A percentile compares a stretch with the other conserved stretches of the same genome.
Evolutionary conservation across 1,140 invertebrate genomes (phyloP).

Genomic region (Bilobella aurantiaca): DNA sequence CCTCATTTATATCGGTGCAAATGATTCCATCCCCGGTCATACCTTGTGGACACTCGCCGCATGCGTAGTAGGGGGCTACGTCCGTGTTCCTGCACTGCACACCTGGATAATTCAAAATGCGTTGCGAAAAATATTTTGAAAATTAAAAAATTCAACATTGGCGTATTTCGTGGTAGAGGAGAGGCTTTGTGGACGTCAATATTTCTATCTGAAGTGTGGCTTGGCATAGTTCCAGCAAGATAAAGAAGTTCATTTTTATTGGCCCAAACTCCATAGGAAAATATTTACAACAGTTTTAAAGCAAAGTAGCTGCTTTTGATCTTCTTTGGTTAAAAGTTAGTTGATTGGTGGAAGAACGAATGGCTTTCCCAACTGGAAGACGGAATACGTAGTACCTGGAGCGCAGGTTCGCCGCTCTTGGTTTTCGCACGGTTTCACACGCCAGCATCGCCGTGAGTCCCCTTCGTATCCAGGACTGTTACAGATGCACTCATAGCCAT

Average conservation of each 20-base stretch:
- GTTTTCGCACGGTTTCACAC: neutral
- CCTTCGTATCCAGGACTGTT: neutral
- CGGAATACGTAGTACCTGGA: constrained; percentile 1
- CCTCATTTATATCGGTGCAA: constrained; percentile 6
- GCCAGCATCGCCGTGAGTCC: neutral
- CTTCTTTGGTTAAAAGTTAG: neutral
- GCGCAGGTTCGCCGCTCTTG: neutral
- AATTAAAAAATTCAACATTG: too few relatives aligned
- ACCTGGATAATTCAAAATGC: neutral
- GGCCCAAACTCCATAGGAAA: neutral
- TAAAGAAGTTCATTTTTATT: too few relatives aligned
- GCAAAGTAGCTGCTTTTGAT: neutral
- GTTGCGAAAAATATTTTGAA: too few relatives aligned
- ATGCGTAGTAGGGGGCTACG: neutral
- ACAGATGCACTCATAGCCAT: constrained; percentile 4
- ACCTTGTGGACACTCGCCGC: neutral
- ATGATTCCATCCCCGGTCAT: neutral
- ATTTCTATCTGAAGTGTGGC: too few relatives aligned
- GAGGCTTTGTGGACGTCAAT: too few relatives aligned
- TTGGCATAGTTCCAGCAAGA: too few relatives aligned
- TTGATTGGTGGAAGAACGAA: neutral
- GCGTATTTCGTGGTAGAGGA: too few relatives aligned
- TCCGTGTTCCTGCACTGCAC: neutral
- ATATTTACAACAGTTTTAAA: neutral
- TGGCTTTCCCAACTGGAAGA: constrained; percentile 2